These are phyloP conservation scores for honey bee (Apis mellifera) DNA, from an alignment of 1,140 invertebrate genomes.

Conservation along the genomic window DNA sequence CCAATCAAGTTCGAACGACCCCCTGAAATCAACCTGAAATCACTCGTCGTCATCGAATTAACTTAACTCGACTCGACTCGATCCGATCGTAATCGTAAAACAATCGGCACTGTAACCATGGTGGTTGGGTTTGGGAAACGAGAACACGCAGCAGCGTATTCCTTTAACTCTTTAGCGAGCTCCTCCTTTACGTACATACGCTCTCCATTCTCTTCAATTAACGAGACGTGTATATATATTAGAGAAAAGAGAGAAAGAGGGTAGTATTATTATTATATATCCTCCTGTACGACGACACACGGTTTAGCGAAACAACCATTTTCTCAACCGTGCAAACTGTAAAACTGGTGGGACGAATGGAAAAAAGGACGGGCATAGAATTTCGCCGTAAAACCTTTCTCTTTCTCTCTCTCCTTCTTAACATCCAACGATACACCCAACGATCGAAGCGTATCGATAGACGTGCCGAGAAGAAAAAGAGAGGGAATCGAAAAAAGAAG, in stretches of 20 bases:
- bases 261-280: too few relatives aligned
- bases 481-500: background rate
- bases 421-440: too few relatives aligned
- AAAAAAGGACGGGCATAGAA: background rate
- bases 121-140: background rate
- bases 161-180: too few relatives aligned
- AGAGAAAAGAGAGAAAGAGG: too few relatives aligned
- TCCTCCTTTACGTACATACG: too few relatives aligned
- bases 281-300: background rate
- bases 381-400: too few relatives aligned
- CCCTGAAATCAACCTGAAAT: conserved; percentile 15
- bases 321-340: too few relatives aligned
- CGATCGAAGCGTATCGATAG: conserved; percentile 25
- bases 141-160: background rate
- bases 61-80: conserved; percentile 14
- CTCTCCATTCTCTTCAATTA: too few relatives aligned
- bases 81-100: background rate
- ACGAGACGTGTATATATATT: too few relatives aligned
- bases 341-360: too few relatives aligned
- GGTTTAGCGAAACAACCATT: too few relatives aligned
- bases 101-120: conserved; percentile 9
- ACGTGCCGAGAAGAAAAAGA: background rate
- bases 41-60: conserved; percentile 1
- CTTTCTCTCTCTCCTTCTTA: too few relatives aligned
- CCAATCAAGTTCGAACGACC: background rate